Evolutionary conservation across 2,113 vertebrate species (phyloP).

Genomic region (Suncus etruscus): DNA sequence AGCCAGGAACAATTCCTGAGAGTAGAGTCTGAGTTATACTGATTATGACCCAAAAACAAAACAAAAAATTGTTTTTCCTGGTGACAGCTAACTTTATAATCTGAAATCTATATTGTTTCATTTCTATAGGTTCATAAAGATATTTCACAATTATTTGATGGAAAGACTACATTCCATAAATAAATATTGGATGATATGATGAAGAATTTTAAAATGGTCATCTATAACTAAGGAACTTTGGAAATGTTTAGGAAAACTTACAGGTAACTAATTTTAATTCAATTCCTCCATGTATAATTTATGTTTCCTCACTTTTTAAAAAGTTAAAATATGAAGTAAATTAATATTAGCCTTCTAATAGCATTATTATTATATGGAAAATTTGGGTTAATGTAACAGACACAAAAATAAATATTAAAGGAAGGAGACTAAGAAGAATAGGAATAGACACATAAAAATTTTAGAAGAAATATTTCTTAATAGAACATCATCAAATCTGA

Average conservation of each 20-base stretch:
- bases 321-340: neutral
- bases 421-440: neutral
- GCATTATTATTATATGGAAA: neutral
- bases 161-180: neutral
- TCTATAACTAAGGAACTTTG: neutral
- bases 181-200: neutral
- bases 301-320: neutral
- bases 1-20: too few relatives aligned
- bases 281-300: neutral
- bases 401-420: neutral
- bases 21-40: too few relatives aligned
- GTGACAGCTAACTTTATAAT: constrained; percentile 14
- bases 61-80: neutral
- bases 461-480: neutral
- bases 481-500: neutral
- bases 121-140: neutral
- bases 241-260: neutral
- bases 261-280: neutral
- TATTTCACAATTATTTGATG: constrained; percentile 29
- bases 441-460: neutral
- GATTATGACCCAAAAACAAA: too few relatives aligned
- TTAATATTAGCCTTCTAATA: neutral
- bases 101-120: neutral
- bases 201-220: neutral
- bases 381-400: neutral